A percentile compares a stretch with the other conserved stretches of the same genome.
Conservation (phyloP, 1,140 invertebrate genomes). For the Anoplolepis gracilipes region DNA sequence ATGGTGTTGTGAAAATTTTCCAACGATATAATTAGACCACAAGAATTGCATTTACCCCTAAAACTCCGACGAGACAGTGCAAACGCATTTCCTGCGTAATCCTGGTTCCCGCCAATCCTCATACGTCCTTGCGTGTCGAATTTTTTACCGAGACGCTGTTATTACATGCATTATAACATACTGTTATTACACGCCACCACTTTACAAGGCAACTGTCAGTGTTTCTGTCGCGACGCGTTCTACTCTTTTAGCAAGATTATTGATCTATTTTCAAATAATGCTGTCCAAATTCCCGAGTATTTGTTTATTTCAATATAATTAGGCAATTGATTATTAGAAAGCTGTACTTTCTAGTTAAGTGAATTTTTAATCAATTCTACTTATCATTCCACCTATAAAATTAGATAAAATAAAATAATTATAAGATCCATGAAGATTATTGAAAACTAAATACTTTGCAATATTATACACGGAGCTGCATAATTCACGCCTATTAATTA, state of each 20-base stretch:
- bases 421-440: too few species aligned
- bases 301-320: too few species aligned
- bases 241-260: not conserved
- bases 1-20: conserved; percentile 24
- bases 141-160: conserved; percentile 30
- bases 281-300: too few species aligned
- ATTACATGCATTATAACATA: conserved; percentile 25
- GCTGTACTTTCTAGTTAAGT: too few species aligned
- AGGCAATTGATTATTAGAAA: too few species aligned
- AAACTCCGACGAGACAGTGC: conserved; percentile 16
- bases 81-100: conserved; percentile 52
- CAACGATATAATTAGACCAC: conserved; percentile 18
- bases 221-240: conserved; percentile 2
- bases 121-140: conserved; percentile 36
- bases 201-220: conserved; percentile 34
- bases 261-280: too few species aligned
- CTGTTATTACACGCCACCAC: conserved; percentile 33
- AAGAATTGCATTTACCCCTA: conserved; percentile 40
- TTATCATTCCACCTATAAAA: too few species aligned
- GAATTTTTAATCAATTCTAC: too few species aligned
- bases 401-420: too few species aligned
- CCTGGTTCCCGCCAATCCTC: conserved; percentile 8
- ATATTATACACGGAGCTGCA: too few species aligned
- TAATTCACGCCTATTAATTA: too few species aligned
- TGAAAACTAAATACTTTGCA: too few species aligned